Conservation (phyloP, 1,140 invertebrate species). For the Hylaeus anthracinus region DNA sequence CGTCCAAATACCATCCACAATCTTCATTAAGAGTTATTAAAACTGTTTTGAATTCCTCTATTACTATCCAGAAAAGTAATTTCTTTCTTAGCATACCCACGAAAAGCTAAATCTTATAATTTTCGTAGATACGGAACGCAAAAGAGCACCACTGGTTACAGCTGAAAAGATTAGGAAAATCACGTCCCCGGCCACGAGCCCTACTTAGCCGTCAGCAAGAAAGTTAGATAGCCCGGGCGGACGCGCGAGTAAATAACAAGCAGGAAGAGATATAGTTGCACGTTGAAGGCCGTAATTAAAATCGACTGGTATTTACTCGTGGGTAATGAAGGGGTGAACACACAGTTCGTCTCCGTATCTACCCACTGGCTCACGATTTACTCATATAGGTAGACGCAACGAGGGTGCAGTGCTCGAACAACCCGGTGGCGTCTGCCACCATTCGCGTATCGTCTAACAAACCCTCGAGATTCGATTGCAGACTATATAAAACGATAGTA, state of each 20-base stretch:
- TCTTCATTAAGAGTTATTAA: too few relatives aligned
- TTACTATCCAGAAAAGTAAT: too few relatives aligned
- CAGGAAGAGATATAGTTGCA: slow-evolving; percentile 75
- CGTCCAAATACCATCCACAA: too few relatives aligned
- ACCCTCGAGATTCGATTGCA: slow-evolving; percentile 9
- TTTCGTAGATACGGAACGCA: too few relatives aligned
- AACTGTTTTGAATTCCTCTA: too few relatives aligned
- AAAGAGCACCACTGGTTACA: background rate
- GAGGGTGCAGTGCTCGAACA: slow-evolving; percentile 2
- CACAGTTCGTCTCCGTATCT: slow-evolving; percentile 77
- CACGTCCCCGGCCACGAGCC: slow-evolving; percentile 62
- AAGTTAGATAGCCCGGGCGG: slow-evolving; percentile 72
- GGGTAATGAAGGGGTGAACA: slow-evolving; percentile 79
- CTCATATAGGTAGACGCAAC: slow-evolving; percentile 22
- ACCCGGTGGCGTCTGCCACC: background rate
- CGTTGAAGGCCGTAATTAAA: slow-evolving; percentile 77
- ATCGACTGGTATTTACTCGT: slow-evolving; percentile 78
- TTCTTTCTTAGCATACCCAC: background rate
- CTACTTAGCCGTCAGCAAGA: slow-evolving; percentile 75
- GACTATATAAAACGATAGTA: too few relatives aligned
- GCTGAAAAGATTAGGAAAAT: slow-evolving; percentile 49
- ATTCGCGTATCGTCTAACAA: slow-evolving; percentile 4
- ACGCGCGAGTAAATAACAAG: slow-evolving; percentile 78
- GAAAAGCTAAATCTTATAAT: background rate
- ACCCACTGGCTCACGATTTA: slow-evolving; percentile 29